phyloP scores from a whole-genome alignment of 2,113 vertebrate species.

The Erythrolamprus reginae region DNA sequence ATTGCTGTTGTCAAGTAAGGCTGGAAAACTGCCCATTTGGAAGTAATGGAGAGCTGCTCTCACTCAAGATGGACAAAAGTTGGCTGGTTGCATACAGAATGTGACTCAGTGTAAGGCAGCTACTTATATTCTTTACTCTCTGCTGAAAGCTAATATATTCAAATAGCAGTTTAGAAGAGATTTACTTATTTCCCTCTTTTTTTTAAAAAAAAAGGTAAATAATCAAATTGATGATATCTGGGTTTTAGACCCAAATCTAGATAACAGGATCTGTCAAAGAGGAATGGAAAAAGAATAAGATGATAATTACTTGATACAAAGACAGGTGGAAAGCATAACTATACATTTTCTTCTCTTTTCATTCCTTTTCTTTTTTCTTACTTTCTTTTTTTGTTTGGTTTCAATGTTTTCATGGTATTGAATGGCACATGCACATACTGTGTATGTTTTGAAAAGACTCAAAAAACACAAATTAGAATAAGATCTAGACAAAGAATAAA shows the following conservation, averaged over 20 bases:
- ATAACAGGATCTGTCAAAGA: background rate
- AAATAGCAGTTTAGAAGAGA: background rate
- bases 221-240: background rate
- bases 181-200: background rate
- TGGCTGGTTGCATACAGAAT: background rate
- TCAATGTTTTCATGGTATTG: background rate
- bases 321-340: background rate
- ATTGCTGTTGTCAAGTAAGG: background rate
- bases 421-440: background rate
- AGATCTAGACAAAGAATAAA: background rate
- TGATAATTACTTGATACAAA: background rate
- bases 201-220: background rate
- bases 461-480: background rate
- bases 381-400: background rate
- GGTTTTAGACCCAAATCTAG: background rate
- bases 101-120: background rate
- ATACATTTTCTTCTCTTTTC: background rate
- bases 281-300: background rate
- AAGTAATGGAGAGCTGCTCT: background rate
- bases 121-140: background rate
- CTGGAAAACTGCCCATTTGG: background rate
- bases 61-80: background rate
- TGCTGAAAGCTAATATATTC: background rate
- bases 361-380: background rate
- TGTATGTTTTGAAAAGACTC: background rate